Percentiles rank a stretch among this genome's conserved stretches.
These are phyloP conservation scores for Dorcus parallelipipedus DNA, from an alignment of 2,888 invertebrate species.

Conservation along the genomic window DNA sequence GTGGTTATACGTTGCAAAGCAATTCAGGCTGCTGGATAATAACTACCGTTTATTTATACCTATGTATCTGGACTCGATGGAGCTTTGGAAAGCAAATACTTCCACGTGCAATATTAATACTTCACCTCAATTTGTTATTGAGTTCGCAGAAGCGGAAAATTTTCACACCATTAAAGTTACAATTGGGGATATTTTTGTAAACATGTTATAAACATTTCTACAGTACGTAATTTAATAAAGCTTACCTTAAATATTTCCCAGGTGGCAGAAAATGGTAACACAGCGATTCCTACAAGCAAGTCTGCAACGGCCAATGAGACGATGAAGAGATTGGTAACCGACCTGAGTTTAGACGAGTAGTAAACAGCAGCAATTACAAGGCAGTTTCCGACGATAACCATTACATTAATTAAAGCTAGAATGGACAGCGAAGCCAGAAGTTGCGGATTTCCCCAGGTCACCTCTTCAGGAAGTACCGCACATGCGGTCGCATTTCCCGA, in stretches of 20 bases:
- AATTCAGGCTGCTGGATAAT: too few relatives aligned
- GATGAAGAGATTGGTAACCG: conserved; percentile 95
- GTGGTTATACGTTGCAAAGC: too few relatives aligned
- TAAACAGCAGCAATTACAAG: conserved; percentile 91
- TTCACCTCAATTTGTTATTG: background rate
- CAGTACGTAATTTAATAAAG: background rate
- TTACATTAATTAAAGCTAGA: conserved; percentile 78
- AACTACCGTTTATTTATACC: too few relatives aligned
- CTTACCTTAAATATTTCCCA: conserved; percentile 87
- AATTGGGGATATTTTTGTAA: too few relatives aligned
- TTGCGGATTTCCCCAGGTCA: conserved; percentile 78
- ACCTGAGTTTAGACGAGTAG: conserved; percentile 85
- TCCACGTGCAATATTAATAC: too few relatives aligned
- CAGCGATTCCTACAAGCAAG: conserved; percentile 90
- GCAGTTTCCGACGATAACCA: conserved; percentile 88
- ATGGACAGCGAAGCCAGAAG: conserved; percentile 74
- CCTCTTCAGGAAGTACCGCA: conserved; percentile 74
- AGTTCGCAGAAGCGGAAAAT: background rate
- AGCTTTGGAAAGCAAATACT: too few relatives aligned
- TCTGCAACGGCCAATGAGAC: conserved; percentile 96
- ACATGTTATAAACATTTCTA: too few relatives aligned
- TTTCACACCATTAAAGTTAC: too few relatives aligned
- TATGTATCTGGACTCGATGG: too few relatives aligned
- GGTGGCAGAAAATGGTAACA: conserved; percentile 93
- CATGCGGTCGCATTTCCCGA: conserved; percentile 79